Conservation (phyloP, 2,113 vertebrate genomes). For the Arenaria interpres region DNA sequence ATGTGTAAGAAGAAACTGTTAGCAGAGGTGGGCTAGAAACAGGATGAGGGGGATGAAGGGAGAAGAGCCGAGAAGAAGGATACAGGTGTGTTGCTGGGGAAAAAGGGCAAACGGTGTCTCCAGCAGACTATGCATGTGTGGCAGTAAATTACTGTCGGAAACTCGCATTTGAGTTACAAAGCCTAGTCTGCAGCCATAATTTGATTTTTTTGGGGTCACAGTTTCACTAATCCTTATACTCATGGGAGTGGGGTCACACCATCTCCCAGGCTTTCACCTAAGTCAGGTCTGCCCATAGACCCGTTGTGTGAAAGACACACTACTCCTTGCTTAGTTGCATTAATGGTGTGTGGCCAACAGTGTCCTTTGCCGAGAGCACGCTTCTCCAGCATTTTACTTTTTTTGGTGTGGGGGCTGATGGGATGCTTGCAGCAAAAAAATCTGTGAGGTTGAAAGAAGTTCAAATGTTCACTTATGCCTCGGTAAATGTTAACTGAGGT, state of each 20-base stretch:
- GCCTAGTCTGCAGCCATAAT: not conserved
- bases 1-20: not conserved
- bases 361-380: not conserved
- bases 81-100: not conserved
- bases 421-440: not conserved
- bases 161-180: not conserved
- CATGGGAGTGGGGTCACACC: fast-evolving
- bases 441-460: not conserved
- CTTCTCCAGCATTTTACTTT: not conserved
- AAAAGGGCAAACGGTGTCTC: not conserved
- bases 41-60: not conserved
- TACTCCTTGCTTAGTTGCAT: not conserved
- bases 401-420: not conserved
- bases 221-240: not conserved
- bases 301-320: not conserved
- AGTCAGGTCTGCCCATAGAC: not conserved
- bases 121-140: no score
- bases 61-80: not conserved
- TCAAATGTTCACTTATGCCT: not conserved
- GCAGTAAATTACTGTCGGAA: not conserved
- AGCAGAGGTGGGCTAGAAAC: not conserved
- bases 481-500: not conserved
- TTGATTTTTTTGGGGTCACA: not conserved
- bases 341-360: not conserved
- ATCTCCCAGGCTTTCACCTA: not conserved